Conservation (phyloP, 2,797 vertebrate genomes). For the Pseudochaenichthys georgianus region DNA sequence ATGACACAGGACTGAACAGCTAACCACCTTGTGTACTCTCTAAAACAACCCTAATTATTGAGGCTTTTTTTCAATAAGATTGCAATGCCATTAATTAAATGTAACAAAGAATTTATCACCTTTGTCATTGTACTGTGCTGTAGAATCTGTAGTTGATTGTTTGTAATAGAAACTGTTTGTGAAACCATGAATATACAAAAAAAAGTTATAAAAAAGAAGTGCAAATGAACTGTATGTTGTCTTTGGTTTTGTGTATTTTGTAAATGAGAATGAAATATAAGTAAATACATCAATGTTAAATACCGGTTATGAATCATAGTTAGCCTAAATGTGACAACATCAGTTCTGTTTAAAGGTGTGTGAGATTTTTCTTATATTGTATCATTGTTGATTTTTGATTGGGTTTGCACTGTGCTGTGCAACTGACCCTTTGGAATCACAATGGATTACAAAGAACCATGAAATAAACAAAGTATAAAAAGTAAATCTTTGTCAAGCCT, state of each 20-base stretch:
- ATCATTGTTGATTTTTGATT: constrained; percentile 68
- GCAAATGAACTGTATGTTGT: constrained; percentile 86
- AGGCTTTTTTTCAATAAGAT: constrained; percentile 82
- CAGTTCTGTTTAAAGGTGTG: constrained; percentile 82
- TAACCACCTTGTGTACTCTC: constrained; percentile 72
- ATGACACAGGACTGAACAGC: constrained; percentile 64
- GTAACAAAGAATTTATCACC: constrained; percentile 82
- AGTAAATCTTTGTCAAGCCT: constrained; percentile 27
- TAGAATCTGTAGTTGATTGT: constrained; percentile 93
- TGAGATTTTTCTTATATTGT: constrained; percentile 77
- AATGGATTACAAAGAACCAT: constrained; percentile 74
- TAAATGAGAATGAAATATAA: constrained; percentile 82
- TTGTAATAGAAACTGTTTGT: constrained; percentile 87
- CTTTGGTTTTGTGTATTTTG: constrained; percentile 87
- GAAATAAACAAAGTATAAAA: constrained; percentile 79
- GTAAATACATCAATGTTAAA: constrained; percentile 82
- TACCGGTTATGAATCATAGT: constrained; percentile 80
- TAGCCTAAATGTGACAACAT: constrained; percentile 81
- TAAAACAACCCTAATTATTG: constrained; percentile 74
- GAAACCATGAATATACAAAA: constrained; percentile 84
- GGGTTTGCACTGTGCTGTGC: constrained; percentile 70
- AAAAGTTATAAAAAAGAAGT: constrained; percentile 72
- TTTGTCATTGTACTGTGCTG: constrained; percentile 89
- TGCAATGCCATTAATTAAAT: constrained; percentile 82
- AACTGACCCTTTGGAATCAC: constrained; percentile 70